phyloP scores from a whole-genome alignment of 1,140 invertebrate genomes.

The Drosophila arizonae region DNA sequence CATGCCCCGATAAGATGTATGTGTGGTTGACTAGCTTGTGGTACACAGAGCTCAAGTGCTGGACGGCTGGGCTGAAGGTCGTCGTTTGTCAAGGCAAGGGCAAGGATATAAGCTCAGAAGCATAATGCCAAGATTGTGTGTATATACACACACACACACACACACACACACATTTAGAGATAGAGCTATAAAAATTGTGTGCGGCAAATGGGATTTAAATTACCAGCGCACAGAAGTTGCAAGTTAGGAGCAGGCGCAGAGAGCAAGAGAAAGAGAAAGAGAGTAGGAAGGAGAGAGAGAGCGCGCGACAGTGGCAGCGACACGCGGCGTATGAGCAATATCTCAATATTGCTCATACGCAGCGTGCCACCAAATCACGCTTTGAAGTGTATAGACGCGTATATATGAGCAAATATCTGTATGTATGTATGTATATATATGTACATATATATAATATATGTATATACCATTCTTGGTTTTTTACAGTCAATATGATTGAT shows the following conservation, averaged over 20 bases:
- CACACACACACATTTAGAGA: slow-evolving; percentile 18
- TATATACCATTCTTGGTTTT: no score
- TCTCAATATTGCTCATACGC: slow-evolving; percentile 55
- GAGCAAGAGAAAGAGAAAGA: slow-evolving; percentile 11
- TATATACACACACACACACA: slow-evolving; percentile 43
- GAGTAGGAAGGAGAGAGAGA: slow-evolving; percentile 2
- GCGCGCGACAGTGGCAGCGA: slow-evolving; percentile 17
- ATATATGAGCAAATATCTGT: background rate
- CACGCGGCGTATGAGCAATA: slow-evolving; percentile 68
- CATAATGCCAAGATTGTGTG: slow-evolving; percentile 49
- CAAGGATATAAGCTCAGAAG: slow-evolving; percentile 60
- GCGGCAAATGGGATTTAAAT: slow-evolving; percentile 48
- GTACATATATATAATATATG: no score
- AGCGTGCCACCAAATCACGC: slow-evolving; percentile 47
- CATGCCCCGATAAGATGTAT: slow-evolving; percentile 55
- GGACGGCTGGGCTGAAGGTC: slow-evolving; percentile 61
- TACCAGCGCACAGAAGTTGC: slow-evolving; percentile 40
- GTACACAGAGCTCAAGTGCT: slow-evolving; percentile 34
- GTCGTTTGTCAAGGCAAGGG: slow-evolving; percentile 67
- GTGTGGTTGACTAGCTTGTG: background rate
- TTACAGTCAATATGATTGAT: no score
- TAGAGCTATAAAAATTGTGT: slow-evolving; percentile 46
- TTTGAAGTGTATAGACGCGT: slow-evolving; percentile 12
- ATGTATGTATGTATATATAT: slow-evolving; percentile 3
- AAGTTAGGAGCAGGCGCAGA: slow-evolving; percentile 66